A percentile compares a stretch with the other conserved stretches of the same genome.
These are phyloP conservation scores for Triops longicaudatus DNA, from an alignment of 1,140 invertebrate species.

Conservation along the genomic window DNA sequence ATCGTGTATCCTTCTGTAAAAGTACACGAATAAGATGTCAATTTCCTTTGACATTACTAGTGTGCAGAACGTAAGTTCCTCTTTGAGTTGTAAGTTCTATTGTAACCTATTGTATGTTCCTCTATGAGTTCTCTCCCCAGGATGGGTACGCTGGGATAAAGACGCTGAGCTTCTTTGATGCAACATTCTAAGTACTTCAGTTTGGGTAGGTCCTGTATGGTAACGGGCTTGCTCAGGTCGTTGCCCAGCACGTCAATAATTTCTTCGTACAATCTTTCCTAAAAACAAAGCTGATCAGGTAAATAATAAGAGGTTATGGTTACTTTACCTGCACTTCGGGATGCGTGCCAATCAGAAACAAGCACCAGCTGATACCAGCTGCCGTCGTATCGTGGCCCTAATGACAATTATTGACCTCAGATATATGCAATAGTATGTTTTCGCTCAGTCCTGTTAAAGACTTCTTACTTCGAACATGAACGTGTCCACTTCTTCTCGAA, in stretches of 20 bases:
- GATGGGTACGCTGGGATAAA: slow-evolving; percentile 49
- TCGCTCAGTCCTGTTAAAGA: not conserved
- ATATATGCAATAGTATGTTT: slow-evolving; percentile 36
- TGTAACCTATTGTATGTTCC: too few relatives aligned
- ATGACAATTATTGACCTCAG: slow-evolving; percentile 8
- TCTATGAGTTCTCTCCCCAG: slow-evolving; percentile 31
- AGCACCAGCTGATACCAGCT: slow-evolving; percentile 46
- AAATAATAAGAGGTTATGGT: not conserved
- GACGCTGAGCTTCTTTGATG: slow-evolving; percentile 53
- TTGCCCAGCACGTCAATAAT: slow-evolving; percentile 44
- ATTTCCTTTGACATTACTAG: not conserved
- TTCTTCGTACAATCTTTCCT: slow-evolving; percentile 39
- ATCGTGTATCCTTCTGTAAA: slow-evolving; percentile 18
- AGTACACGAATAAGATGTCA: not conserved
- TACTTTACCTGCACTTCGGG: slow-evolving; percentile 43
- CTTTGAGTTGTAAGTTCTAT: slow-evolving; percentile 36
- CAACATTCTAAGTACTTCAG: slow-evolving; percentile 58
- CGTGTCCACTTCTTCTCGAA: slow-evolving; percentile 59
- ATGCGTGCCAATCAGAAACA: slow-evolving; percentile 45
- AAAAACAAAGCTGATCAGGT: not conserved
- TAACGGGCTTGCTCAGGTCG: slow-evolving; percentile 41
- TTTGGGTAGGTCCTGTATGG: slow-evolving; percentile 42
- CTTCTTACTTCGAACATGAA: slow-evolving; percentile 62
- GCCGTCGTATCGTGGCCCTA: slow-evolving; percentile 49
- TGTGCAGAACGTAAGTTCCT: too few relatives aligned